These are phyloP conservation scores for Aphelinus atriplicis DNA, from an alignment of 1,140 invertebrate species.

Conservation along the genomic window DNA sequence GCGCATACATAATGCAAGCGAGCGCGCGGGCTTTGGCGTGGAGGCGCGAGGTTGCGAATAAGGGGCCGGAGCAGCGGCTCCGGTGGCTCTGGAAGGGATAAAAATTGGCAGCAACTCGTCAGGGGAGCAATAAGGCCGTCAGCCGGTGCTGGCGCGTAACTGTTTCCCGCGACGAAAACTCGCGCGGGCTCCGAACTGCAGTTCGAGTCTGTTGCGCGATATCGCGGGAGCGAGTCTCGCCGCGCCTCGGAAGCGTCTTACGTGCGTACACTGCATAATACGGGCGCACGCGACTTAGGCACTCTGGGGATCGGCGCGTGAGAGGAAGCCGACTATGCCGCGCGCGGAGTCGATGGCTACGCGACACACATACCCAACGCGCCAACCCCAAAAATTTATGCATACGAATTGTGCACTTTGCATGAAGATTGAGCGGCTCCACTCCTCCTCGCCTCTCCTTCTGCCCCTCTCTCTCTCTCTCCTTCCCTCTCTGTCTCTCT, in stretches of 20 bases:
- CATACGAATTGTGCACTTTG: conserved; percentile 32
- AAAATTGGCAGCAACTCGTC: conserved; percentile 25
- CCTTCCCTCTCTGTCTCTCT: too few species aligned
- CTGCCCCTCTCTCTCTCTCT: too few species aligned
- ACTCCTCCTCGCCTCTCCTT: too few species aligned
- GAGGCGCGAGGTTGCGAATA: too few species aligned
- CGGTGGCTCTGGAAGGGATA: neutral
- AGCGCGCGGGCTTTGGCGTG: neutral
- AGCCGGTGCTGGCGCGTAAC: conserved; percentile 3
- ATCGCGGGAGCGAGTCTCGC: neutral
- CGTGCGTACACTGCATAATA: conserved; percentile 51
- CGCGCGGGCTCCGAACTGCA: neutral
- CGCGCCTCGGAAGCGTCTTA: conserved; percentile 39
- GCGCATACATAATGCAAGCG: conserved; percentile 7
- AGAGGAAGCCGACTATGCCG: neutral
- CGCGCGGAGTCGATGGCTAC: conserved; percentile 30
- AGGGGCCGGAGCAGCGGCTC: neutral
- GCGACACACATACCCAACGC: conserved; percentile 18
- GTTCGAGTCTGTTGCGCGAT: conserved; percentile 32
- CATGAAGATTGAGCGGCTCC: conserved; percentile 33
- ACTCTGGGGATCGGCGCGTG: neutral
- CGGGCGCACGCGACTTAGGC: neutral
- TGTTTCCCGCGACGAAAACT: conserved; percentile 42
- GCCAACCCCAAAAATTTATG: conserved; percentile 34
- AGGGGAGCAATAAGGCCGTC: conserved; percentile 18